Percentiles rank a stretch among this genome's conserved stretches.
Evolutionary conservation across 1,140 invertebrate genomes (phyloP).

Genomic region (Hyles vespertilio): DNA sequence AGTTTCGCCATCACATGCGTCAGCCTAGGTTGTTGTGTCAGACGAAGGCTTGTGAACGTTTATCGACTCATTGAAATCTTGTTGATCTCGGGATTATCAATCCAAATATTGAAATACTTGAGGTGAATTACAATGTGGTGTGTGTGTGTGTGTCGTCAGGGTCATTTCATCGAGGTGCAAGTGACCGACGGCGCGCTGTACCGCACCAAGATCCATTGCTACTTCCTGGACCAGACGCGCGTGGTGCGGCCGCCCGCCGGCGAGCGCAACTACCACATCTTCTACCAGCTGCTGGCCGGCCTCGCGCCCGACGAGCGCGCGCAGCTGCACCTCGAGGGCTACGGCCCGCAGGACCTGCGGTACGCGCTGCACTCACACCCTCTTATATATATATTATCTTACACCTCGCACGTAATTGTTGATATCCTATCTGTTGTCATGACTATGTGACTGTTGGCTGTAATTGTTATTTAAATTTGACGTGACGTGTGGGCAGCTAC

Average conservation of each 20-base stretch:
- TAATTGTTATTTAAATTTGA: too few relatives aligned
- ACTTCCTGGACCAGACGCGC: slow-evolving; percentile 94
- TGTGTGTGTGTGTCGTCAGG: slow-evolving; percentile 78
- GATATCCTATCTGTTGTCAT: too few relatives aligned
- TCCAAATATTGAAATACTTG: too few relatives aligned
- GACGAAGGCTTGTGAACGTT: too few relatives aligned
- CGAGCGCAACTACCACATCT: slow-evolving; percentile 98
- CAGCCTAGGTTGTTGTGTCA: too few relatives aligned
- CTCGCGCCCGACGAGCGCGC: slow-evolving; percentile 90
- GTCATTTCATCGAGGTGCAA: slow-evolving; percentile 97
- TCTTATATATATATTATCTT: neutral
- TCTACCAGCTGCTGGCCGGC: slow-evolving; percentile 97
- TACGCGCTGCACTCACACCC: slow-evolving; percentile 5
- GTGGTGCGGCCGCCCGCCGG: slow-evolving; percentile 89
- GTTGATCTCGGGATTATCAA: too few relatives aligned
- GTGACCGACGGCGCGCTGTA: slow-evolving; percentile 96
- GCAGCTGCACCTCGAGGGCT: slow-evolving; percentile 90
- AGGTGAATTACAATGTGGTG: too few relatives aligned
- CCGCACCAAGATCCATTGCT: slow-evolving; percentile 96
- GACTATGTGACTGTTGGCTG: too few relatives aligned
- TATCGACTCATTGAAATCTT: too few relatives aligned
- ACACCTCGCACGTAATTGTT: too few relatives aligned
- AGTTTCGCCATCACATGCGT: too few relatives aligned
- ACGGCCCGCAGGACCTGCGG: slow-evolving; percentile 85
- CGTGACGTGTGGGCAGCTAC: slow-evolving; percentile 69